Base-by-base conservation (phyloP, 2,113 vertebrate species). In the Nycticryphes semicollaris region DNA sequence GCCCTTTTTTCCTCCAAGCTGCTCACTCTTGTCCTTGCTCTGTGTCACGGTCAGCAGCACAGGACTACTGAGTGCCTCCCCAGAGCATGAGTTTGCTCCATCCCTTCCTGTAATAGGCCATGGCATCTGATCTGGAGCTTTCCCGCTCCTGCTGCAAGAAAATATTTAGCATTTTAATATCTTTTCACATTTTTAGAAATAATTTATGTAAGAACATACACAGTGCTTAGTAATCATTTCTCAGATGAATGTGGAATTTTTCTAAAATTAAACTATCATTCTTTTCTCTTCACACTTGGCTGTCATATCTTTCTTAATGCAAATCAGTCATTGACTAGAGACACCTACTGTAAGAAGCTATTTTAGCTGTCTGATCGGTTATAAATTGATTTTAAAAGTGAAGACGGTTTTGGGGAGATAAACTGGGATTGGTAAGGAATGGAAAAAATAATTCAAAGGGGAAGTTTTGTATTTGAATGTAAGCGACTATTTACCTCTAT, bases 201-300 rank as follows among this genome's bases (percentile, higher is more conserved):
- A 94, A 96, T 94, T 95, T 95, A 93, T 97, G 87, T 96, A 82
- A 89, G 96, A 96, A 93, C 84, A 76, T 94, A 94, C 87, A 96
- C 81, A 95, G 80, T 96, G 96, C 96, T 97, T 97, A 97, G 95
- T 97, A 97, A 97, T 96, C 91, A 89, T 96, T 97, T 97, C 96
- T 97, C 87, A 63, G 91, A 96, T 89, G 93, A 96, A 95, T 95
- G 96, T 94, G 84, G 93, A 94, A 76, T 83, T 94, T 96, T 96
- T 96, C 96, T 96, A 96, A 97, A 96, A 96, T 96, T 97, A 96
- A 97, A 96, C 94, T 94, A 94, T 95, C 94, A 91, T 96, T 97
- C 96, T 96, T 96, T 90, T 93, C 92, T 77, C 82, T 90, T 94
- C 96, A 95, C 91, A 93, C 95, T 97, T 91, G 93, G 89, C 94